Base-by-base conservation (phyloP, 2,113 vertebrate genomes). In the Oceanodroma tethys region DNA sequence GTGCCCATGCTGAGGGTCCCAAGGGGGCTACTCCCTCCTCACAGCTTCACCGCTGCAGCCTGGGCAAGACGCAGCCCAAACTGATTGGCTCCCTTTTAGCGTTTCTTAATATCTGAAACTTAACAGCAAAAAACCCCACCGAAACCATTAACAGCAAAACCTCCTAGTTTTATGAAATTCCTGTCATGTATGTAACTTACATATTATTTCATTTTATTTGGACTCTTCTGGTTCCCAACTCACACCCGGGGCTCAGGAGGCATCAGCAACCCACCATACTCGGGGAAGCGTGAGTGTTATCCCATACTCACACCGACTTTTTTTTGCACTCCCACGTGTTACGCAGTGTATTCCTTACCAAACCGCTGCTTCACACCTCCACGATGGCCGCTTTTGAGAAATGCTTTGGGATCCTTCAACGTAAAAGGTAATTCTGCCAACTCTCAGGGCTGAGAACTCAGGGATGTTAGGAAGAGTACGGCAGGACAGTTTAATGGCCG, bases 261-360 rank as follows among this genome's bases (percentile, higher is more conserved):
- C 27, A 43, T 5, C 52, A 43, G 38, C 36, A 38, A 21, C 52
- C 26, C n/a, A 15, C 48, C 23, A 6, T 2, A 18, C 21, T 40
- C 42, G 1, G 0, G 62, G 56, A 71, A 58, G 38, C 1, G 0
- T 1, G 8, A 48, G 32, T 5, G 29, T 18, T 42, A 78, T 30
- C 29, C 38, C 47, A 18, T 9, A 23, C 30, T 36, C 22, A 32
- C 18, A 16, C 6, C 16, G 52, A 45, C 4, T 8, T 30, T n/a
- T 36, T n/a, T 68, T 58, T 32, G 17, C 34, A 30, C 7, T 72
- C 27, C 43, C 75, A n/a, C 5, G 1, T 7, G 20, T 30, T 50
- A n/a, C 1, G 1, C 19, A 50, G 42, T 3, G 0, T 9, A 15
- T 36, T 78, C 40, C 75, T 40, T 4, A 36, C 6, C 0, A 0